phyloP scores from a whole-genome alignment of 1,140 invertebrate genomes.

The Tyrophagus putrescentiae region DNA sequence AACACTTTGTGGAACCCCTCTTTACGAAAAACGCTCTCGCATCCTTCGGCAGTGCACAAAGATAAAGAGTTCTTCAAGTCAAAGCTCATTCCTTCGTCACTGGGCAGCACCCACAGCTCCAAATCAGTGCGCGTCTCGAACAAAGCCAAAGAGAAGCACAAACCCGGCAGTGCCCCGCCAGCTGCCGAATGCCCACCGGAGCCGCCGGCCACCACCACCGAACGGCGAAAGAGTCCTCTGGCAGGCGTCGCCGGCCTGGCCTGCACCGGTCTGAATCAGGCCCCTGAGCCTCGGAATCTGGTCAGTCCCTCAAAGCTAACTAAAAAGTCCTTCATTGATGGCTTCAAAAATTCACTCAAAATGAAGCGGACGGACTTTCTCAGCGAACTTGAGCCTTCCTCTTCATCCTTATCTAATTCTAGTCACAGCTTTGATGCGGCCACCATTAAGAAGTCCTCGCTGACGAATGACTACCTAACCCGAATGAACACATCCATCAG shows the following conservation, averaged over 20 bases:
- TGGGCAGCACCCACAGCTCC: slow-evolving; percentile 28
- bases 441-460: slow-evolving; percentile 2
- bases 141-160: slow-evolving; percentile 24
- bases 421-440: slow-evolving; percentile 11
- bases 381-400: not conserved
- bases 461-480: slow-evolving; percentile 7
- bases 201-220: too few species aligned
- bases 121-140: slow-evolving; percentile 25
- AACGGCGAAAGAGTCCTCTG: too few species aligned
- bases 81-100: not conserved
- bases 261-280: too few species aligned
- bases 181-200: too few species aligned
- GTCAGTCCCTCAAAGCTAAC: not conserved
- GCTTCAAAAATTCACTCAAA: slow-evolving; percentile 9
- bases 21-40: slow-evolving; percentile 36
- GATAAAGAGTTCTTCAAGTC: slow-evolving; percentile 21
- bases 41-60: slow-evolving; percentile 30
- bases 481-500: slow-evolving; percentile 5
- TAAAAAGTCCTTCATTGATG: slow-evolving; percentile 5
- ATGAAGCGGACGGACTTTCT: slow-evolving; percentile 1
- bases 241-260: too few species aligned
- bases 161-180: not conserved
- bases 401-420: not conserved
- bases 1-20: slow-evolving; percentile 31
- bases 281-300: too few species aligned